Evolutionary conservation across 2,797 vertebrate species (phyloP).

Genomic region (Podarcis lilfordi): DNA sequence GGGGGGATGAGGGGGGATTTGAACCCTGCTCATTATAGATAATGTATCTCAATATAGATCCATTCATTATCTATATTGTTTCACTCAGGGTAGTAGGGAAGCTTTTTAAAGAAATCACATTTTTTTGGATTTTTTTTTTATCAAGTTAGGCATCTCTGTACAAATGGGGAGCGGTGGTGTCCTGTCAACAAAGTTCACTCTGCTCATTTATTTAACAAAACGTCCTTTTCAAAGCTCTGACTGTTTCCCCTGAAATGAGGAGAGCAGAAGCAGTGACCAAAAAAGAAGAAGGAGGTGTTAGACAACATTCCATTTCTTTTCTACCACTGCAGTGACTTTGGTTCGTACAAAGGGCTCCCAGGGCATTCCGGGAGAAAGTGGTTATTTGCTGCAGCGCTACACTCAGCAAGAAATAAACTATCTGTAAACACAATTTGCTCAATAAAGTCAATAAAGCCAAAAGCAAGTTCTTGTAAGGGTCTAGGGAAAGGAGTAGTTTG

Average conservation of each 20-base stretch:
- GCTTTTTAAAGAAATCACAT: neutral
- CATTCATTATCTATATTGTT: too few relatives aligned
- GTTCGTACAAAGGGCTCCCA: conserved; percentile 42
- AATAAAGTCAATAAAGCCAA: conserved; percentile 50
- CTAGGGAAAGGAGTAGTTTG: conserved; percentile 36
- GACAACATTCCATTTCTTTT: conserved; percentile 35
- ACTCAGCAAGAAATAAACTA: conserved; percentile 30
- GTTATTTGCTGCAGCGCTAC: conserved; percentile 34
- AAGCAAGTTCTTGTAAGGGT: conserved; percentile 55
- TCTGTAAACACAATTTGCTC: conserved; percentile 55
- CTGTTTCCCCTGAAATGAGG: conserved; percentile 32
- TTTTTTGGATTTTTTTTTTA: neutral
- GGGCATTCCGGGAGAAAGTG: conserved; percentile 4
- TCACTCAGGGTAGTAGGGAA: neutral
- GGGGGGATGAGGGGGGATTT: too few relatives aligned
- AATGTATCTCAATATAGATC: too few relatives aligned
- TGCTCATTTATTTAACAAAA: conserved; percentile 17
- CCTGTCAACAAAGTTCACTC: conserved; percentile 21
- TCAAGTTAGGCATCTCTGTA: neutral
- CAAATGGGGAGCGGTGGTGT: neutral
- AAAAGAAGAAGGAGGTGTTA: neutral
- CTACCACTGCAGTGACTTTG: conserved; percentile 51
- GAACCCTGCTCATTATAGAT: too few relatives aligned
- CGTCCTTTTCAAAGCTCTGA: conserved; percentile 39
- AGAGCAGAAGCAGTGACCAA: conserved; percentile 29